phyloP scores from a whole-genome alignment of 2,888 invertebrate species.

The Rotaria socialis region DNA sequence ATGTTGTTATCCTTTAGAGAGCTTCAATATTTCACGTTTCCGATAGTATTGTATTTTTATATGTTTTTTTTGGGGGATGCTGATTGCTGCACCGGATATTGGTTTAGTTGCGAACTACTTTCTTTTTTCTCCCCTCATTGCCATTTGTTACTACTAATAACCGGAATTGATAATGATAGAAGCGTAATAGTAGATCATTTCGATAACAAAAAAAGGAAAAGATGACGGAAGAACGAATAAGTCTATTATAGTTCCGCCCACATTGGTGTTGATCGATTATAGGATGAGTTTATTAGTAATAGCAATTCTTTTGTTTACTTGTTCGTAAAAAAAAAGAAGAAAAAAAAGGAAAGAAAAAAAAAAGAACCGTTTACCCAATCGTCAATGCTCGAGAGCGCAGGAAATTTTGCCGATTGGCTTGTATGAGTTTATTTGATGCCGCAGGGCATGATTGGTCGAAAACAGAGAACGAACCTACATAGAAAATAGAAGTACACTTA shows the following conservation, averaged over 20 bases:
- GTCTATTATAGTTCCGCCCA: not conserved
- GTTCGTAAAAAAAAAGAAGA: not conserved
- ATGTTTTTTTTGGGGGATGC: not conserved
- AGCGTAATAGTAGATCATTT: not conserved
- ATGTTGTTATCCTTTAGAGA: not conserved
- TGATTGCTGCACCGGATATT: not conserved
- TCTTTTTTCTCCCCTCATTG: not conserved
- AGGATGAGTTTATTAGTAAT: not conserved
- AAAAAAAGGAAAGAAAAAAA: not conserved
- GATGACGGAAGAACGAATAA: not conserved
- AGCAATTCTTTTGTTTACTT: not conserved
- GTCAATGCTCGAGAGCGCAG: not conserved
- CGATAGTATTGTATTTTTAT: not conserved
- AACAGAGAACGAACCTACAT: not conserved
- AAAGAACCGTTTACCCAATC: not conserved
- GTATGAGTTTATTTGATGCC: not conserved
- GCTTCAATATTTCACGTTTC: not conserved
- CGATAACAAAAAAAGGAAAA: not conserved
- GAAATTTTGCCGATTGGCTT: slow-evolving; percentile 5
- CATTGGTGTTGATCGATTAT: not conserved
- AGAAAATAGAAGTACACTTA: not conserved
- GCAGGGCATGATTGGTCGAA: slow-evolving; percentile 34
- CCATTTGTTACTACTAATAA: not conserved
- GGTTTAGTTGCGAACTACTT: not conserved
- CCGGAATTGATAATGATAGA: not conserved